These are phyloP conservation scores for Harpalus rufipes DNA, from an alignment of 2,888 invertebrate genomes.

Conservation along the genomic window DNA sequence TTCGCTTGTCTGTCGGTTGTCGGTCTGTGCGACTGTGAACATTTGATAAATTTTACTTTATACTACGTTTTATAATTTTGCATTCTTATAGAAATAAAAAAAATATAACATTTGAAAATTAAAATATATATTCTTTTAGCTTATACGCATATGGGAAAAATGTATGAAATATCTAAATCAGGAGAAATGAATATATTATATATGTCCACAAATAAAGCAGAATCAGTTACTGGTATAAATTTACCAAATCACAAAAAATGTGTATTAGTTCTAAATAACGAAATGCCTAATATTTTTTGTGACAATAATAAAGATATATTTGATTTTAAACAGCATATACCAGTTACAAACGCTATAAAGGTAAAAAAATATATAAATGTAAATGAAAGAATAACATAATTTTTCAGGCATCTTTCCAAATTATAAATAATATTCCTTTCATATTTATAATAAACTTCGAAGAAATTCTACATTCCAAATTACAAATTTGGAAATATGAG, in stretches of 20 bases:
- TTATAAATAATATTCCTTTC: conserved; percentile 69
- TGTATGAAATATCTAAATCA: conserved; percentile 45
- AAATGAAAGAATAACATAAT: conserved; percentile 18
- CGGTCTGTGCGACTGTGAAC: not conserved
- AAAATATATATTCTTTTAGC: conserved; percentile 26
- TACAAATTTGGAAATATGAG: conserved; percentile 73
- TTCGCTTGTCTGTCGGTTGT: too few species aligned
- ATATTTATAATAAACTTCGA: conserved; percentile 70
- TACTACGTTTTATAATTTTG: too few species aligned
- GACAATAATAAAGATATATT: conserved; percentile 51
- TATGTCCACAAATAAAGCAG: conserved; percentile 57
- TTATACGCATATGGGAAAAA: conserved; percentile 42
- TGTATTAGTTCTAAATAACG: conserved; percentile 57
- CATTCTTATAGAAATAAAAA: too few species aligned
- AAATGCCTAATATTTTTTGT: conserved; percentile 56
- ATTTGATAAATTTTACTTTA: not conserved
- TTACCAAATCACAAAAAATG: conserved; percentile 55
- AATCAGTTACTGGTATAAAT: conserved; percentile 38
- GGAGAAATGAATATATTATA: conserved; percentile 20
- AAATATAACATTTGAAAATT: too few species aligned
- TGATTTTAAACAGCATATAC: conserved; percentile 51
- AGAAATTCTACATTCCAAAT: conserved; percentile 68
- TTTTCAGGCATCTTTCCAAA: conserved; percentile 71
- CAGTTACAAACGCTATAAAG: conserved; percentile 24
- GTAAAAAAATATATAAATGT: conserved; percentile 13